Conservation (phyloP, 2,888 invertebrate species). For the Drosophila helvetica region DNA sequence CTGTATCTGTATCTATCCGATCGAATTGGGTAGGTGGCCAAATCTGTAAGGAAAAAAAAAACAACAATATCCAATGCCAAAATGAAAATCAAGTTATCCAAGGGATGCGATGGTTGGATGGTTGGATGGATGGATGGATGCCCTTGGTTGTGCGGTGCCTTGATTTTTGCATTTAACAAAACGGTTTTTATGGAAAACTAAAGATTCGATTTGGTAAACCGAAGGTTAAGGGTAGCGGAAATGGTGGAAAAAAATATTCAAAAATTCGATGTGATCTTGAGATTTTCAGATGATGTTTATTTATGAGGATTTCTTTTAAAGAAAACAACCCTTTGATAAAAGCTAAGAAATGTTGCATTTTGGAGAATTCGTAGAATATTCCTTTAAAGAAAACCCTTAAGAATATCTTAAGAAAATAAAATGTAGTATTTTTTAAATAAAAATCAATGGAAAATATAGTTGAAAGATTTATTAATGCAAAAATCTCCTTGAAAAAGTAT, state of each 20-base stretch:
- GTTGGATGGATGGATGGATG: not conserved
- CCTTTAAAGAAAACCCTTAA: too few relatives aligned
- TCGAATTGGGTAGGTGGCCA: not conserved
- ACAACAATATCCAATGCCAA: conserved; percentile 53
- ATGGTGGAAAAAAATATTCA: not conserved
- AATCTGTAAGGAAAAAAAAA: conserved; percentile 25
- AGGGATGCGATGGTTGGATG: not conserved
- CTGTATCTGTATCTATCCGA: not conserved
- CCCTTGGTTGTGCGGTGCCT: not conserved
- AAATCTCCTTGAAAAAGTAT: too few relatives aligned
- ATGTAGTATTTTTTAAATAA: too few relatives aligned
- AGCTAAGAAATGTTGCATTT: not conserved
- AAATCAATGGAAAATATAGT: too few relatives aligned
- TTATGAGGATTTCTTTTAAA: not conserved
- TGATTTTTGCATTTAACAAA: conserved; percentile 2
- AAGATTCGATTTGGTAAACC: not conserved
- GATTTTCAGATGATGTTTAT: not conserved
- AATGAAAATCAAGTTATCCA: conserved; percentile 39
- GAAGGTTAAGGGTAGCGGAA: not conserved
- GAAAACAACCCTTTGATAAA: not conserved
- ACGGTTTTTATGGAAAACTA: not conserved
- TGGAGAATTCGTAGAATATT: too few relatives aligned
- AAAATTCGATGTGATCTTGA: not conserved
- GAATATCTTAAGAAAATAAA: too few relatives aligned
- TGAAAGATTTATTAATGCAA: too few relatives aligned